phyloP scores from a whole-genome alignment of 2,888 invertebrate species.

The Anodontia alba region DNA sequence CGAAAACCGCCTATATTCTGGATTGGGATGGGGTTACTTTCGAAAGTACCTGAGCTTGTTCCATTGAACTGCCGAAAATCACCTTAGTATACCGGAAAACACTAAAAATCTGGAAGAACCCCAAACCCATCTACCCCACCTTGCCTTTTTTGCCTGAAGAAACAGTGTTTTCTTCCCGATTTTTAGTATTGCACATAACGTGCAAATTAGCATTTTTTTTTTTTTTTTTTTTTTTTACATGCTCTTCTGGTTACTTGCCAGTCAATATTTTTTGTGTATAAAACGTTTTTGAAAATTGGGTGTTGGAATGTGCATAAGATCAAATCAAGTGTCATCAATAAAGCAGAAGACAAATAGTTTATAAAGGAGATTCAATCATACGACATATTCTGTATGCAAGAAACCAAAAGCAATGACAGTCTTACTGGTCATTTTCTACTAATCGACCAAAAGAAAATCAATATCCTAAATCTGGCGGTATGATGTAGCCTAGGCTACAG shows the following conservation, averaged over 20 bases:
- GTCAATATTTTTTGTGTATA: neutral
- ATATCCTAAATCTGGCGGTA: neutral
- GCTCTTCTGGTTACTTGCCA: neutral
- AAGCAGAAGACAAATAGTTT: neutral
- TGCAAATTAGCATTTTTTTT: neutral
- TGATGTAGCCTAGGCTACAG: too few species aligned
- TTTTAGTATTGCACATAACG: too few species aligned
- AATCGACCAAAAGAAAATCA: neutral
- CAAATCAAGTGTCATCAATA: neutral
- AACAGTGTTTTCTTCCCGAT: too few species aligned
- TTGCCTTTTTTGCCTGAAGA: too few species aligned
- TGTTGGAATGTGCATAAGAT: neutral
- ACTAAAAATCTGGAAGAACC: too few species aligned
- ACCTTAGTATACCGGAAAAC: too few species aligned
- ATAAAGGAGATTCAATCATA: neutral
- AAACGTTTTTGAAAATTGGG: neutral
- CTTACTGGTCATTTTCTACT: neutral
- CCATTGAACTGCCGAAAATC: too few species aligned
- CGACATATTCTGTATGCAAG: neutral
- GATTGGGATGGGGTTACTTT: too few species aligned
- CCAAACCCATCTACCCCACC: too few species aligned
- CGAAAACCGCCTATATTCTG: too few species aligned
- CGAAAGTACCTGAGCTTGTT: too few species aligned
- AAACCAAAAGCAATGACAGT: neutral
- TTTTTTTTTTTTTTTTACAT: neutral